Base-by-base conservation (phyloP, 1,140 invertebrate genomes). In the Pogonus chalceus region DNA sequence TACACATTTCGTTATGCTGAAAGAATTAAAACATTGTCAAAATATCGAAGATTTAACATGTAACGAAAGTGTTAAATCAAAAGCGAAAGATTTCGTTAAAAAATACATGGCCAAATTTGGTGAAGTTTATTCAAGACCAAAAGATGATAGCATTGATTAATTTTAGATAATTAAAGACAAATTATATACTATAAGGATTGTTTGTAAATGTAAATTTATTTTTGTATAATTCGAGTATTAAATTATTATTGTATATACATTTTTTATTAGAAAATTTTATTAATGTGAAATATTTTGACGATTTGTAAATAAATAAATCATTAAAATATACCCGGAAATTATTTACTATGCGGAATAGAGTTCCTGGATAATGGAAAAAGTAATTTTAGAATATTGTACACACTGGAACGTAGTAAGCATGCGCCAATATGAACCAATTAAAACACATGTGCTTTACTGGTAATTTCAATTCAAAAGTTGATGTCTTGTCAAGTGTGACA, bases 31-130 rank as follows among this genome's bases (percentile, higher is more conserved):
- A 65, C 92, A 96, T 64, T 92, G 92, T 63, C 83, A 86, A 52
- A 84, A 82, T 51, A 85, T 91, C 0, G 90, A 93, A 61, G 87
- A 92, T 60, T 68, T 96, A 24, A 81, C 88, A 58, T 90, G 92
- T 59, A 94, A 90, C 56, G 92, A 96, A 53, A 93, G 89, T 56
- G 93, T 97, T 0, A 90, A 89, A 59, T 81, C 87, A 56, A 97
- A 97, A 74, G 90, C 92, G 1, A 89, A 87, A 69, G 94, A 95
- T 69, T 98, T 91, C 72, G 89, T 98, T 20, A 84, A 82, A 60
- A 96, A 95, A 68, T 98, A 97, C 69, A 98, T 98, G 94, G 80
- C 80, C 7, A 94, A 93, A 72, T 96, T 91, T 74, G 91, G 86
- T 1, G 76, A 81, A 14, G 74, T 81, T 20, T 87, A 87, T 64